A percentile compares a stretch with the other conserved stretches of the same genome.
These are phyloP conservation scores for Eunapius fragilis DNA, from an alignment of 37 sponge, comb jelly and placozoan species.

Conservation along the genomic window DNA sequence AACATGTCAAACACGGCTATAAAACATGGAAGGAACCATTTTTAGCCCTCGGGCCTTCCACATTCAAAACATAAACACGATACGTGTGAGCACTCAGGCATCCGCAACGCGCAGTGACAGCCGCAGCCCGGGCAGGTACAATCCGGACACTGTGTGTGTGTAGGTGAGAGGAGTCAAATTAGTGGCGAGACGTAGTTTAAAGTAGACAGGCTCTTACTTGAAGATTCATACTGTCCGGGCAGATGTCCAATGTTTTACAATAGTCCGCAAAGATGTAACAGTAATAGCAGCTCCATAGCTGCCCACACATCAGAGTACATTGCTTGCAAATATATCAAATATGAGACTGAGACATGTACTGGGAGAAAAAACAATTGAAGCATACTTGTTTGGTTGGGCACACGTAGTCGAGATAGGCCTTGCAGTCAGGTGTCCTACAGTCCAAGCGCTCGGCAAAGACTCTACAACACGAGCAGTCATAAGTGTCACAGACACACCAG, in stretches of 20 bases:
- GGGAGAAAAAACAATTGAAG: neutral
- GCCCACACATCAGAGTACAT: conserved; percentile 7
- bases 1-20: neutral
- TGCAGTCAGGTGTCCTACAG: conserved; percentile 46
- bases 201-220: neutral
- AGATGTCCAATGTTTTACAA: conserved; percentile 20
- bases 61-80: conserved; percentile 76
- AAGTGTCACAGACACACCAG: neutral
- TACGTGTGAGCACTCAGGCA: conserved; percentile 62
- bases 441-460: conserved; percentile 29
- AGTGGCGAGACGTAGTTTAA: neutral
- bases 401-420: conserved; percentile 53
- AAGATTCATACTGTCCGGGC: conserved; percentile 21
- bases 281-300: conserved; percentile 41
- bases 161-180: neutral
- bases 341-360: neutral
- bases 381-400: conserved; percentile 69
- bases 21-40: neutral
- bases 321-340: conserved; percentile 15
- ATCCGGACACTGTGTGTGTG: conserved; percentile 40
- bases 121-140: conserved; percentile 52
- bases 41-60: conserved; percentile 29
- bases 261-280: conserved; percentile 10
- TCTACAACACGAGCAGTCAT: conserved; percentile 18
- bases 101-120: conserved; percentile 54